Evolutionary conservation across 2,888 invertebrate species (phyloP).

Genomic region (Dorcus parallelipipedus): DNA sequence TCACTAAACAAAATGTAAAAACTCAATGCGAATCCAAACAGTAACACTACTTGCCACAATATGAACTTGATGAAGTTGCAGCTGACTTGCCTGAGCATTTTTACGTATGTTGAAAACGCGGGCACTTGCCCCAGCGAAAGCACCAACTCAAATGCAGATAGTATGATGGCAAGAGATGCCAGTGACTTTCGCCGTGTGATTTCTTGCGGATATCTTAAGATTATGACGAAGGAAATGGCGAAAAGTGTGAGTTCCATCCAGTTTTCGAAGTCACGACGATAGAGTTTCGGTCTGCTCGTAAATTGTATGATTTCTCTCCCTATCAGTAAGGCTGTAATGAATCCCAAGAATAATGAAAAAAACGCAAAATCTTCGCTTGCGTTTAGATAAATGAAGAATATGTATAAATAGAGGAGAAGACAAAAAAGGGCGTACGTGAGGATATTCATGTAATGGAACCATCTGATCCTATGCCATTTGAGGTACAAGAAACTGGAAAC

Average conservation of each 20-base stretch:
- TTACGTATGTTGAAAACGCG: slow-evolving; percentile 73
- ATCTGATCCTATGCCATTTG: slow-evolving; percentile 76
- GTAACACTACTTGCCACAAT: slow-evolving; percentile 74
- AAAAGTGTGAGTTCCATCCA: slow-evolving; percentile 70
- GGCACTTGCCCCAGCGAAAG: slow-evolving; percentile 77
- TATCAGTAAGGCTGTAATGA: not conserved
- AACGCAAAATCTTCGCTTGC: slow-evolving; percentile 44
- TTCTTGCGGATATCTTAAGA: slow-evolving; percentile 50
- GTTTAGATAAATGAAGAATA: slow-evolving; percentile 62
- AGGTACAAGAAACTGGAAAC: slow-evolving; percentile 76
- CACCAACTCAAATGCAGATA: slow-evolving; percentile 74
- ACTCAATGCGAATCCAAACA: slow-evolving; percentile 77
- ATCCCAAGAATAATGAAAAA: not conserved
- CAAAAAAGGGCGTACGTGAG: slow-evolving; percentile 68
- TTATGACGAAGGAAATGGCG: slow-evolving; percentile 58
- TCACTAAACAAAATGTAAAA: slow-evolving; percentile 74
- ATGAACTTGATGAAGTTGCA: slow-evolving; percentile 77
- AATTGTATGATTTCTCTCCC: not conserved
- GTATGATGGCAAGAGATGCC: slow-evolving; percentile 68
- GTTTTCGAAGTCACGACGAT: slow-evolving; percentile 69
- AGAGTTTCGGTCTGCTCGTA: slow-evolving; percentile 40
- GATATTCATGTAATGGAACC: slow-evolving; percentile 70
- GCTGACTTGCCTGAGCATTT: slow-evolving; percentile 79
- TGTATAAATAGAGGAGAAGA: slow-evolving; percentile 64
- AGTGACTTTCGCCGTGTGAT: slow-evolving; percentile 61